A percentile compares a stretch with the other conserved stretches of the same genome.
Conservation (phyloP, 2,113 vertebrate species). For the Noctilio leporinus region DNA sequence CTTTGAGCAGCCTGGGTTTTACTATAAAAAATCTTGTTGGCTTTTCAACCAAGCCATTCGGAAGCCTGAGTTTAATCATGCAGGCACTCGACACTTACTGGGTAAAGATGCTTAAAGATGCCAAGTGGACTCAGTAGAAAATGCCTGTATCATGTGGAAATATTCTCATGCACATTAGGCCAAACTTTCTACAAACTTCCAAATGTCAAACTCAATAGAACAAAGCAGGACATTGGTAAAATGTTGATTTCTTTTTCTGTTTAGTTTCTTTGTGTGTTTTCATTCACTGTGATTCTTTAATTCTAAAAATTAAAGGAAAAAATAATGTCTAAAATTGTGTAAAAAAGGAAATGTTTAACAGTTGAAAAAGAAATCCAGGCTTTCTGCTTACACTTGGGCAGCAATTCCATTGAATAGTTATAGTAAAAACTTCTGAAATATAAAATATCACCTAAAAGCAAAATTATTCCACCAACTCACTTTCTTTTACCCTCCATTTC, state of each 20-base stretch:
- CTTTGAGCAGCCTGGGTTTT: fast-evolving
- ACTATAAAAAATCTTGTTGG: not conserved
- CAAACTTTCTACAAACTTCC: not conserved
- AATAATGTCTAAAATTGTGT: not conserved
- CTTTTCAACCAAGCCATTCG: not conserved
- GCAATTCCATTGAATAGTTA: not conserved
- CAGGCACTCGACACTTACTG: not conserved
- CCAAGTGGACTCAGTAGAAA: not conserved
- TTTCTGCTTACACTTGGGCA: not conserved
- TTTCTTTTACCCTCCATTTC: not conserved
- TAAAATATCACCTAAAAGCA: not conserved
- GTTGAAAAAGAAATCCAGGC: not conserved
- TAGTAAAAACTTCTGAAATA: not conserved
- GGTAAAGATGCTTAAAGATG: not conserved
- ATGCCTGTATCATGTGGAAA: not conserved
- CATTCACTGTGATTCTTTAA: not conserved
- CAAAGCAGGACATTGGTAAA: not conserved
- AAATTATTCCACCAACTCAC: not conserved
- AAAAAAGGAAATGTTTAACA: not conserved
- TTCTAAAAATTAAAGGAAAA: not conserved
- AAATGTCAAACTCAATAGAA: not conserved
- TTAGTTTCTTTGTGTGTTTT: not conserved
- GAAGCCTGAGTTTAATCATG: not conserved
- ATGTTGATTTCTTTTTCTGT: not conserved
- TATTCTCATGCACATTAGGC: not conserved